phyloP scores from a whole-genome alignment of 2,797 vertebrate species.

The Rhinogobio ventralis region DNA sequence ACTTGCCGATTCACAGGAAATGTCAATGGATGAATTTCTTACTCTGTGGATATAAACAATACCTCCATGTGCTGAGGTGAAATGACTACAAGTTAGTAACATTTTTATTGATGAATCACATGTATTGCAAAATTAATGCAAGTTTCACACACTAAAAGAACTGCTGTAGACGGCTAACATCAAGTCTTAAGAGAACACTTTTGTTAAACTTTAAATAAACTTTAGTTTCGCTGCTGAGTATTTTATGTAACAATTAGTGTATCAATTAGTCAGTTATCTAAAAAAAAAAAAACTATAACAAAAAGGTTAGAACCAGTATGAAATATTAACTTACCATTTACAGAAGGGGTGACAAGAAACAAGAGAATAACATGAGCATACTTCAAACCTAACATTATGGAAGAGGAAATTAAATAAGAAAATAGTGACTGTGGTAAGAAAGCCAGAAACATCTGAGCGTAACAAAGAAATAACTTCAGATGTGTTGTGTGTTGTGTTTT shows the following conservation, averaged over 20 bases:
- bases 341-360: slow-evolving; percentile 15
- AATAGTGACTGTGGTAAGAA: no score
- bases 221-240: background rate
- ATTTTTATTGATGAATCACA: background rate
- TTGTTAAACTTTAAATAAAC: background rate
- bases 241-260: background rate
- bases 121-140: background rate
- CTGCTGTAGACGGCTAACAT: background rate
- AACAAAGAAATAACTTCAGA: background rate
- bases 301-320: background rate
- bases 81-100: background rate
- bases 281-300: background rate
- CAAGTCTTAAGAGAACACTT: background rate
- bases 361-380: slow-evolving; percentile 6
- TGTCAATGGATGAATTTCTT: slow-evolving; percentile 65
- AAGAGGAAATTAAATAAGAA: background rate
- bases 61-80: slow-evolving; percentile 56
- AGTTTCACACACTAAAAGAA: background rate
- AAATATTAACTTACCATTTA: slow-evolving; percentile 40
- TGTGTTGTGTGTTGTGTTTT: background rate
- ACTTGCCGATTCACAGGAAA: slow-evolving; percentile 61
- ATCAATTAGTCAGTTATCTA: background rate
- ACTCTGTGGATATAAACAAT: slow-evolving; percentile 64
- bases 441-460: background rate
- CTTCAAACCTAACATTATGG: slow-evolving; percentile 11